Percentiles rank a stretch among this genome's conserved stretches.
Evolutionary conservation across 2,888 invertebrate genomes (phyloP).

Genomic region (Lucinisca nassula): DNA sequence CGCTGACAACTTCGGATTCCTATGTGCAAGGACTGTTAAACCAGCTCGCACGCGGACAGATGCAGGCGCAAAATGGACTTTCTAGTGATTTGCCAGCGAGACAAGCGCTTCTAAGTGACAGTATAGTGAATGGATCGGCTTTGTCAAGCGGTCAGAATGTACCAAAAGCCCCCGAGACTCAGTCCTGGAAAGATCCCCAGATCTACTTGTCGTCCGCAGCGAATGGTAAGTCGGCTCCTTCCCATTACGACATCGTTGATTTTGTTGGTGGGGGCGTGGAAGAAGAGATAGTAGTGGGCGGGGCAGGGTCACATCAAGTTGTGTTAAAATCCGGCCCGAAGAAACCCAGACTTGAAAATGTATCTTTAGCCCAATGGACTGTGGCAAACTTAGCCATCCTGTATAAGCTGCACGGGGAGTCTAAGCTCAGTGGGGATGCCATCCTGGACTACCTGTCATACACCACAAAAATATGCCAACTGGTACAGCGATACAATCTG

Average conservation of each 20-base stretch:
- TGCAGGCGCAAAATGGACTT: too few relatives aligned
- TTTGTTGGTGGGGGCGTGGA: neutral
- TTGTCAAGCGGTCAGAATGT: too few relatives aligned
- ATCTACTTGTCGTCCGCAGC: neutral
- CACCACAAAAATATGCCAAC: neutral
- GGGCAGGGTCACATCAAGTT: neutral
- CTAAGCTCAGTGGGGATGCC: neutral
- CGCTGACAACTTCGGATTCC: too few relatives aligned
- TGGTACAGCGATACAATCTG: neutral
- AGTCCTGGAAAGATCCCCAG: neutral
- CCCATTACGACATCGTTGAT: neutral
- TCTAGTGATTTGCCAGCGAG: too few relatives aligned
- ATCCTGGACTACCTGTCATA: constrained; percentile 2
- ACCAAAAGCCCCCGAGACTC: too few relatives aligned
- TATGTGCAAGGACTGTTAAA: too few relatives aligned
- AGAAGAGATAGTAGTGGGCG: neutral
- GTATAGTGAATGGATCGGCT: too few relatives aligned
- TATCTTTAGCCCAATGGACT: neutral
- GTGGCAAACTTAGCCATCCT: neutral
- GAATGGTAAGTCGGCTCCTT: neutral
- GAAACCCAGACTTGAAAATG: neutral
- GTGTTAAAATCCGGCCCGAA: neutral
- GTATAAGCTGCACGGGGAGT: neutral
- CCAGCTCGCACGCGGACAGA: too few relatives aligned
- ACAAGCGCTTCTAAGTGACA: too few relatives aligned